Conservation (phyloP, 2,113 vertebrate species). For the Sylvilagus bachmani region DNA sequence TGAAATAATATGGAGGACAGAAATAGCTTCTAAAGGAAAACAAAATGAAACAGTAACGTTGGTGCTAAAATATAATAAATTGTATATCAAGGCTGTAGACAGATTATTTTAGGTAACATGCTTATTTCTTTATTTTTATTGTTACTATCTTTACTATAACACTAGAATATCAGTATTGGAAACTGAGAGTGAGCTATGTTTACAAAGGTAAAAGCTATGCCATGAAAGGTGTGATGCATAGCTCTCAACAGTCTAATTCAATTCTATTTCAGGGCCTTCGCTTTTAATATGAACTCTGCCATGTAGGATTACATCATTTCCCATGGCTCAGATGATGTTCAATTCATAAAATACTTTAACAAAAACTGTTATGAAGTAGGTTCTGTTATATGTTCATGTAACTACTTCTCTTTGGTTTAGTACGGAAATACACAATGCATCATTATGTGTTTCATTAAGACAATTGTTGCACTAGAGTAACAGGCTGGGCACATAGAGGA, state of each 20-base stretch:
- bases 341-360: slow-evolving; percentile 84
- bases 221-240: neutral
- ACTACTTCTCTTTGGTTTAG: slow-evolving; percentile 83
- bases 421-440: slow-evolving; percentile 79
- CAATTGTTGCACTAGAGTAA: slow-evolving; percentile 77
- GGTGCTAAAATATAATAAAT: neutral
- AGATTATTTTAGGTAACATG: slow-evolving; percentile 52
- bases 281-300: slow-evolving; percentile 68
- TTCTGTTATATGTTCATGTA: slow-evolving; percentile 83
- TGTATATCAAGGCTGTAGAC: neutral
- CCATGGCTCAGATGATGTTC: slow-evolving; percentile 86
- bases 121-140: neutral
- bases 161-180: neutral
- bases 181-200: slow-evolving; percentile 35
- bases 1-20: slow-evolving; percentile 19
- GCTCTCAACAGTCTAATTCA: slow-evolving; percentile 45
- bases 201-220: slow-evolving; percentile 31
- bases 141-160: slow-evolving; percentile 17
- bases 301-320: slow-evolving; percentile 84
- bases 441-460: slow-evolving; percentile 83
- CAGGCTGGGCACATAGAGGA: slow-evolving; percentile 84
- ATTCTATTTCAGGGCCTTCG: slow-evolving; percentile 27
- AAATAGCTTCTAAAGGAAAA: slow-evolving; percentile 29
- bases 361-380: slow-evolving; percentile 83
- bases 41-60: slow-evolving; percentile 37